phyloP scores from a whole-genome alignment of 2,888 invertebrate species.

The Drosophila imparisetae region DNA sequence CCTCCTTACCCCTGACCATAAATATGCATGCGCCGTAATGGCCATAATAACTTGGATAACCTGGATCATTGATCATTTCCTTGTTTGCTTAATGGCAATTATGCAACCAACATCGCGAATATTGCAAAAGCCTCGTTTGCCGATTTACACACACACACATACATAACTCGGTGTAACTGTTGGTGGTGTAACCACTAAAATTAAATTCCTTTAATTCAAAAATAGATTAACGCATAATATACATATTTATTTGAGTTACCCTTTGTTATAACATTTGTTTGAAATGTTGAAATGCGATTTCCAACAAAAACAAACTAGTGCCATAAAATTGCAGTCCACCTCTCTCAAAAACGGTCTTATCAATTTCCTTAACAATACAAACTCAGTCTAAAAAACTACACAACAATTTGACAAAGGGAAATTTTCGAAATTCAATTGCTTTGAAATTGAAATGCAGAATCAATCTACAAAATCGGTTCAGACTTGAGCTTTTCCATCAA shows the following conservation, averaged over 20 bases:
- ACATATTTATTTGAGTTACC: background rate
- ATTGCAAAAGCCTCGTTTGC: conserved; percentile 5
- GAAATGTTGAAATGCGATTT: background rate
- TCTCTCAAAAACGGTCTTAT: background rate
- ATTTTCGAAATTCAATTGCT: background rate
- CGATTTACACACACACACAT: background rate
- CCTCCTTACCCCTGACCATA: conserved; percentile 33
- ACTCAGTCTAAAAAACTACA: background rate
- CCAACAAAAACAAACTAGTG: background rate
- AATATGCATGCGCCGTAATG: conserved; percentile 56
- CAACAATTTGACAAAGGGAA: background rate
- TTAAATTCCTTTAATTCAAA: background rate
- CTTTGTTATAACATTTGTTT: background rate
- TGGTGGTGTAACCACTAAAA: background rate
- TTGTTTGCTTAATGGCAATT: conserved; percentile 27
- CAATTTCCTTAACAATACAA: background rate
- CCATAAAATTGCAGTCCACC: background rate
- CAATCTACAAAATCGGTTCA: background rate
- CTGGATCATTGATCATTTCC: conserved; percentile 54
- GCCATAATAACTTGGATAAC: conserved; percentile 57
- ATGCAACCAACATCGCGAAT: conserved; percentile 32
- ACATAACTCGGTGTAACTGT: too few species aligned
- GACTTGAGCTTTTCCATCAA: background rate
- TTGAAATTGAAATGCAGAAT: background rate
- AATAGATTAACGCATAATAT: background rate